These are phyloP conservation scores for Brachionus angularis DNA, from an alignment of 1,140 invertebrate species.

Conservation along the genomic window DNA sequence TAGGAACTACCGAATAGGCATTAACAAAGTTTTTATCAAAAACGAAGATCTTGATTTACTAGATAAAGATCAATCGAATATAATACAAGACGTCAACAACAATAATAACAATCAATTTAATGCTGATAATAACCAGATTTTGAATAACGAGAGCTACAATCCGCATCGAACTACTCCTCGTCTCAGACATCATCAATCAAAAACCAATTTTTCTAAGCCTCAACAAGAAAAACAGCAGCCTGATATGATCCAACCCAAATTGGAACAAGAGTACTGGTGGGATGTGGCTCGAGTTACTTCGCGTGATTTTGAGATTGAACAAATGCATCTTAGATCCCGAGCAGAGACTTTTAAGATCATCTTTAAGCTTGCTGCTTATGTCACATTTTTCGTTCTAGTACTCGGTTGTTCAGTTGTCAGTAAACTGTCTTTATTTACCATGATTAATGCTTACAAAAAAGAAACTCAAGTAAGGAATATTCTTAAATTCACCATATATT, in stretches of 20 bases:
- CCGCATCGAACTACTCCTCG: background rate
- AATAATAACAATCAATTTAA: background rate
- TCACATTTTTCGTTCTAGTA: slow-evolving; percentile 36
- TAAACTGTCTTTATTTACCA: slow-evolving; percentile 31
- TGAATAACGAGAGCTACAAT: background rate
- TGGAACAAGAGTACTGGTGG: slow-evolving; percentile 44
- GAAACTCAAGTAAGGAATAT: background rate
- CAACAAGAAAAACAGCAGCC: slow-evolving; percentile 13
- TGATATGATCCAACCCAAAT: slow-evolving; percentile 22
- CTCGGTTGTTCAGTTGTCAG: slow-evolving; percentile 14
- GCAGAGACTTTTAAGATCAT: slow-evolving; percentile 30
- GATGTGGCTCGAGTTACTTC: slow-evolving; percentile 38
- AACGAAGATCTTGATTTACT: slow-evolving; percentile 25
- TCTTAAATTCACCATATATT: background rate
- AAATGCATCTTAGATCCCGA: slow-evolving; percentile 17
- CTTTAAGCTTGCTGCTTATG: slow-evolving; percentile 19
- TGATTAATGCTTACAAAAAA: slow-evolving; percentile 26
- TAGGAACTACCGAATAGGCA: slow-evolving; percentile 11
- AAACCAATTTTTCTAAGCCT: background rate
- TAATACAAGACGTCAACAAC: slow-evolving; percentile 7
- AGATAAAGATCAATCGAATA: slow-evolving; percentile 29
- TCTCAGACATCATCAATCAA: background rate
- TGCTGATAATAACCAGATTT: background rate
- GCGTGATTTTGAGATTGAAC: slow-evolving; percentile 42
- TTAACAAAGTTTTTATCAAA: slow-evolving; percentile 34